Evolutionary conservation across 2,113 vertebrate genomes (phyloP).

Genomic region (Grammomys dolichurus): DNA sequence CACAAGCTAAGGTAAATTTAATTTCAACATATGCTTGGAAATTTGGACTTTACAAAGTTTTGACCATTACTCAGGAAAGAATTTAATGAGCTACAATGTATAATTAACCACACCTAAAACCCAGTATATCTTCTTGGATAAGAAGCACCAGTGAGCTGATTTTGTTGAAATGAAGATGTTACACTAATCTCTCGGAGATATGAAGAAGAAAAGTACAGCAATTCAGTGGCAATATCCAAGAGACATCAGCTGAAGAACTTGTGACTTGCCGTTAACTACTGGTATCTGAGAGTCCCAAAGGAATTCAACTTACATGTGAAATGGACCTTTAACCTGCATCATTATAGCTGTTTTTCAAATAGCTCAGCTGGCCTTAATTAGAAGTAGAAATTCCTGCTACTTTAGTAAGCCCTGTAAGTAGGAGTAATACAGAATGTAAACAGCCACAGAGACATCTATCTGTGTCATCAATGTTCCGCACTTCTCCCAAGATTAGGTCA

Average conservation of each 20-base stretch:
- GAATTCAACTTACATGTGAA: conserved; percentile 31
- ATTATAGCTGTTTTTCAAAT: conserved; percentile 45
- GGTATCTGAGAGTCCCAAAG: conserved; percentile 27
- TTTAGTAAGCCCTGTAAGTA: conserved; percentile 28
- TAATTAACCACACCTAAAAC: conserved; percentile 25
- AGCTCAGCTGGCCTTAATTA: conserved; percentile 46
- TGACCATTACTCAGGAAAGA: neutral
- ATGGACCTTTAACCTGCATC: conserved; percentile 40
- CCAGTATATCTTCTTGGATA: conserved; percentile 35
- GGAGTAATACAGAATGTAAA: conserved; percentile 53
- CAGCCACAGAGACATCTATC: conserved; percentile 17
- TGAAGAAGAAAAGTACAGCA: conserved; percentile 18
- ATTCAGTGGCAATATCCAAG: conserved; percentile 21
- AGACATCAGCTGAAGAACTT: conserved; percentile 42
- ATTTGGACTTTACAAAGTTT: conserved; percentile 28
- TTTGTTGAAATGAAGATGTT: conserved; percentile 38
- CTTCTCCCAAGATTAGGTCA: conserved; percentile 32
- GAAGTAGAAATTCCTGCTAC: conserved; percentile 43
- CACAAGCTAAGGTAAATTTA: conserved; percentile 38
- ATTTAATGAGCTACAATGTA: conserved; percentile 35
- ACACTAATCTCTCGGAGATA: conserved; percentile 33
- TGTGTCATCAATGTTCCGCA: neutral
- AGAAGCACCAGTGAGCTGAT: conserved; percentile 40
- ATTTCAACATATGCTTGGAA: conserved; percentile 36
- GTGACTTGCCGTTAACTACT: conserved; percentile 7